Conservation (phyloP, 2,797 vertebrate genomes). For the Lycodopsis pacificus region DNA sequence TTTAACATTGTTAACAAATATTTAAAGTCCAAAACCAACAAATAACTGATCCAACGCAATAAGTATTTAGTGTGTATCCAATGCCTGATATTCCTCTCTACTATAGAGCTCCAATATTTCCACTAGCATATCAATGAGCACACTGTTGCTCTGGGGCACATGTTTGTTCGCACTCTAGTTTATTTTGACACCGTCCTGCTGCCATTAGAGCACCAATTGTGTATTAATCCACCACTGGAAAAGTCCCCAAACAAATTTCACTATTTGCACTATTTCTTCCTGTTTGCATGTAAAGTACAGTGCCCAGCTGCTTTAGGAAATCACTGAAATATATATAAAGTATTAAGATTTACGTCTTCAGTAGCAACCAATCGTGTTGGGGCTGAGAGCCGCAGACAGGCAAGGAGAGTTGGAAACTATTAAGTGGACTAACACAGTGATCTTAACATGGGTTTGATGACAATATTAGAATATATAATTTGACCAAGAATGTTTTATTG, state of each 20-base stretch:
- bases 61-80: background rate
- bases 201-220: background rate
- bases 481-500: background rate
- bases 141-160: too few species aligned
- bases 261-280: background rate
- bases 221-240: background rate
- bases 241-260: constrained; percentile 6
- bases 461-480: background rate
- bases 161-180: background rate
- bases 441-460: constrained; percentile 9
- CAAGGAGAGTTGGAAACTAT: background rate
- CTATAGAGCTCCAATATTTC: too few species aligned
- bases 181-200: background rate
- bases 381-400: background rate
- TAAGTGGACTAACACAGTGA: background rate
- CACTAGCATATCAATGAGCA: too few species aligned
- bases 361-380: background rate
- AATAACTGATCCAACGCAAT: background rate
- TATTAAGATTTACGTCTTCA: background rate
- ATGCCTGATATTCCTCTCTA: background rate
- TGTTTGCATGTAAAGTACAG: background rate
- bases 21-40: constrained; percentile 1
- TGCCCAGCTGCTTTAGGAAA: background rate
- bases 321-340: background rate
- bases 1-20: background rate